These are phyloP conservation scores for Pseudomyrmex gracilis DNA, from an alignment of 1,140 invertebrate genomes.

Conservation along the genomic window DNA sequence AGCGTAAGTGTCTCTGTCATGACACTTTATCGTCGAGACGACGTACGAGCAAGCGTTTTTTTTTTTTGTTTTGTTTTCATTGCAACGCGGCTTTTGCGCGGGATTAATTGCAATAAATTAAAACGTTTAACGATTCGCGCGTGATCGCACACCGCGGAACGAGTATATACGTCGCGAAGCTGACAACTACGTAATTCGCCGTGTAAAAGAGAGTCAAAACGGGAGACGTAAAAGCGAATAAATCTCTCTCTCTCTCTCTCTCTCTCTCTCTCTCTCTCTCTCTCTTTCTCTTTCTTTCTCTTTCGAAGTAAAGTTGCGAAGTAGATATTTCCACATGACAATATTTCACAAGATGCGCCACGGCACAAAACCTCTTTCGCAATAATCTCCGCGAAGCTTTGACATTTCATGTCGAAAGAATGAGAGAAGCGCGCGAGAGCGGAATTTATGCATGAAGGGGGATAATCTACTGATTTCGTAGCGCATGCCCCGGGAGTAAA, in stretches of 20 bases:
- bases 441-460: constrained; percentile 42
- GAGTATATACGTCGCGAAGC: background rate
- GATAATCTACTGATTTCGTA: constrained; percentile 18
- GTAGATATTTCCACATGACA: background rate
- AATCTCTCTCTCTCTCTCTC: background rate
- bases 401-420: background rate
- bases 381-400: constrained; percentile 20
- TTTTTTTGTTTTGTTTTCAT: too few species aligned
- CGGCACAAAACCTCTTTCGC: background rate
- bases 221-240: background rate
- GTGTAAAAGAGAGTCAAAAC: background rate
- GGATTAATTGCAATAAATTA: too few species aligned
- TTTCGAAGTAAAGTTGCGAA: background rate
- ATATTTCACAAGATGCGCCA: background rate
- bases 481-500: background rate
- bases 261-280: too few species aligned
- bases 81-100: too few species aligned
- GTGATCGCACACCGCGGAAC: background rate
- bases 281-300: too few species aligned
- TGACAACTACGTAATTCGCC: background rate
- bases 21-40: background rate
- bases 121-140: background rate
- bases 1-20: background rate
- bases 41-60: background rate
- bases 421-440: background rate